Percentiles rank a stretch among this genome's conserved stretches.
Evolutionary conservation across 2,888 invertebrate species (phyloP).

Genomic region (Amiota mariae): DNA sequence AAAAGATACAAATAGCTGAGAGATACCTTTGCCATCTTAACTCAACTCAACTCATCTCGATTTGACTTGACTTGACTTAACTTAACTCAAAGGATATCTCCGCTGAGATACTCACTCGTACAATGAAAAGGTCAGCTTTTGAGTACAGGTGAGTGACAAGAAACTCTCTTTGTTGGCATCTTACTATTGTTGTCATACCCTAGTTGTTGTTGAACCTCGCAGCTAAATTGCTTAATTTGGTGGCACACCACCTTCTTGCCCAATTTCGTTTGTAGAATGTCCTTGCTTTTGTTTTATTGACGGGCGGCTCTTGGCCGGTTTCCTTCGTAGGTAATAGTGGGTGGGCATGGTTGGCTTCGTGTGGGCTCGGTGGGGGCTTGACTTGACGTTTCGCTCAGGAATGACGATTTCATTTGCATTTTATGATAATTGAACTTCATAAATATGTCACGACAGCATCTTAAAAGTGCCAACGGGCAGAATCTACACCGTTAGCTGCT

Average conservation of each 20-base stretch:
- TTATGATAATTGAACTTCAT: constrained; percentile 68
- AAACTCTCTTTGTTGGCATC: neutral
- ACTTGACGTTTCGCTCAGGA: constrained; percentile 60
- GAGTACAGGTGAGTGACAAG: constrained; percentile 6
- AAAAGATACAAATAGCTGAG: constrained; percentile 37
- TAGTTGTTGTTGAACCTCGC: constrained; percentile 57
- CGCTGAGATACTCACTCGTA: neutral
- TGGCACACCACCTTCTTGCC: constrained; percentile 41
- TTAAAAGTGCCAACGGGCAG: constrained; percentile 65
- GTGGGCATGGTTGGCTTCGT: neutral
- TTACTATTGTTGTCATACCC: constrained; percentile 13
- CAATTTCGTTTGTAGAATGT: constrained; percentile 44
- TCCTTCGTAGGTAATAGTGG: constrained; percentile 28
- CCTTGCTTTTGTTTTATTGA: constrained; percentile 62
- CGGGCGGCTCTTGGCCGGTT: constrained; percentile 31
- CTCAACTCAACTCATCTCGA: constrained; percentile 35
- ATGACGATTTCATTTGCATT: constrained; percentile 69
- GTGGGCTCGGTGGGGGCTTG: constrained; percentile 31
- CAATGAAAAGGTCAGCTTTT: neutral
- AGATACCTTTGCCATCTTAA: constrained; percentile 31
- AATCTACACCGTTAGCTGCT: constrained; percentile 56
- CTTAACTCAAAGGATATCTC: constrained; percentile 24
- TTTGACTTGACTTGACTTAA: no score
- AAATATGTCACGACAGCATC: constrained; percentile 66
- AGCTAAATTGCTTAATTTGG: constrained; percentile 67